Percentiles rank a stretch among this genome's conserved stretches.
phyloP scores from a whole-genome alignment of 2,888 invertebrate species.

The Leucoptera coffeella region DNA sequence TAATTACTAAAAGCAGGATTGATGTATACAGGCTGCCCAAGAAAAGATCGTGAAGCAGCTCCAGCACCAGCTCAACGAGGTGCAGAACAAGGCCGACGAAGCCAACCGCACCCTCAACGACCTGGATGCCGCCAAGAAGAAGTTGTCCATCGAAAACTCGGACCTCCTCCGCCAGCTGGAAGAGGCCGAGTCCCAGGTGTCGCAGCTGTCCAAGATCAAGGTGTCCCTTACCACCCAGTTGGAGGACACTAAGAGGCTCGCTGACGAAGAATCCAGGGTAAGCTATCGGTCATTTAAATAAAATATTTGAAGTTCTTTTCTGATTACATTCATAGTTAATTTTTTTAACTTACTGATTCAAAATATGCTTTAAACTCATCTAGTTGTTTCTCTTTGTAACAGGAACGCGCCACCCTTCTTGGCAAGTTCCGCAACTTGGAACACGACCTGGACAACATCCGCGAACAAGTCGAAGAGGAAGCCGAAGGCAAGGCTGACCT shows the following conservation, averaged over 20 bases:
- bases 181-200: conserved; percentile 97
- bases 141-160: conserved; percentile 94
- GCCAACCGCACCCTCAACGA: conserved; percentile 95
- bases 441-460: conserved; percentile 97
- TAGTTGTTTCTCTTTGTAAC: conserved; percentile 9
- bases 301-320: no score
- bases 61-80: conserved; percentile 92
- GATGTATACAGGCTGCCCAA: conserved; percentile 84
- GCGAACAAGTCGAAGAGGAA: conserved; percentile 99
- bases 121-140: conserved; percentile 96
- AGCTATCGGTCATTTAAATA: no score
- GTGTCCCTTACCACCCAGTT: conserved; percentile 91
- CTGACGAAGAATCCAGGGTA: conserved; percentile 90
- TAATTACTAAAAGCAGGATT: no score
- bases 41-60: conserved; percentile 99
- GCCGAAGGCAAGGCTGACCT: conserved; percentile 98
- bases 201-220: conserved; percentile 95
- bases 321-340: background rate
- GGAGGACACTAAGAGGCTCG: conserved; percentile 95
- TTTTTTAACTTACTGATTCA: no score
- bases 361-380: no score
- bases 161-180: conserved; percentile 96
- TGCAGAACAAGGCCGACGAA: conserved; percentile 94
- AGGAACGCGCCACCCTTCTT: conserved; percentile 87
- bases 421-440: conserved; percentile 99